Conservation (phyloP, 1,140 invertebrate species). For the Trichoplusia ni region DNA sequence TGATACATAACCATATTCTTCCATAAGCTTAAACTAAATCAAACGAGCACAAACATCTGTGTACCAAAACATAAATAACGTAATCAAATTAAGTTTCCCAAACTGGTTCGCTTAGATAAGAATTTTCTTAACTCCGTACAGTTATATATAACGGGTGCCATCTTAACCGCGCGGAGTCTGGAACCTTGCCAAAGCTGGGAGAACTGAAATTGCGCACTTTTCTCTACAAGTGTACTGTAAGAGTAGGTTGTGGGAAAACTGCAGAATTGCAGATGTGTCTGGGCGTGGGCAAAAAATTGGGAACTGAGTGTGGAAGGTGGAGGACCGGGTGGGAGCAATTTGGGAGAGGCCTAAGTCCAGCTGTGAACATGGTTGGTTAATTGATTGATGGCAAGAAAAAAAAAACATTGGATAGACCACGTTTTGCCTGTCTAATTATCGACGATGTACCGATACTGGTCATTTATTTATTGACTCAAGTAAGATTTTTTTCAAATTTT, state of each 20-base stretch:
- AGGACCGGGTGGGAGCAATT: no score
- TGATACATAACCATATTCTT: no score
- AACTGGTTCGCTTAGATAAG: constrained; percentile 18
- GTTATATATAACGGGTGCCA: constrained; percentile 18
- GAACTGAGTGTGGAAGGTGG: no score
- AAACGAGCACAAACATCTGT: not conserved
- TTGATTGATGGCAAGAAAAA: no score
- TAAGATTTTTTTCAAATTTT: no score
- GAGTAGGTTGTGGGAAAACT: not conserved
- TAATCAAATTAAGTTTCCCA: constrained; percentile 16
- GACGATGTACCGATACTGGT: no score
- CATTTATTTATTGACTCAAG: no score
- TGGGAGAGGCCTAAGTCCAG: no score
- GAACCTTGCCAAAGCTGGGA: constrained; percentile 12
- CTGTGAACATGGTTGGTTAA: no score
- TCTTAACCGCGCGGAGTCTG: constrained; percentile 18
- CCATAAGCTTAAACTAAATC: not conserved
- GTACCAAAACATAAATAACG: constrained; percentile 7
- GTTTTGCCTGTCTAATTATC: no score
- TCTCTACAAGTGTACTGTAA: not conserved
- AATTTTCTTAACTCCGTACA: constrained; percentile 16
- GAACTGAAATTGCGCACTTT: constrained; percentile 20
- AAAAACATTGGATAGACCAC: no score
- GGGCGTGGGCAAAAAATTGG: not conserved
- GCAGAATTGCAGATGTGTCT: not conserved